Percentiles rank a stretch among this genome's conserved stretches.
Evolutionary conservation across 1,140 invertebrate species (phyloP).

Genomic region (Philopotamus ludificatus): DNA sequence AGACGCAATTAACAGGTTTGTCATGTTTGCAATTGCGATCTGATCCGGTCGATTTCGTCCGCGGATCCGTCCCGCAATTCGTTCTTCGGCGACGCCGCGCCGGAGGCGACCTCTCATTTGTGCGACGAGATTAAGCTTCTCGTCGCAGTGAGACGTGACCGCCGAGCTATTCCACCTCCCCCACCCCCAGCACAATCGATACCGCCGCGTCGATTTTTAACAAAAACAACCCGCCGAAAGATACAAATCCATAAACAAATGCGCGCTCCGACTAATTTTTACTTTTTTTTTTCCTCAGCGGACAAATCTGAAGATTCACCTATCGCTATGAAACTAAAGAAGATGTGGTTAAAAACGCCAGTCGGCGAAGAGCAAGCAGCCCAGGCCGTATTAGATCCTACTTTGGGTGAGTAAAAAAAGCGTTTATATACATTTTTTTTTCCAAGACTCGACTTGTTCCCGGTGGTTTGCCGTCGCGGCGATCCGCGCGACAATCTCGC

Average conservation of each 20-base stretch:
- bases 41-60: background rate
- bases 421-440: background rate
- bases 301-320: constrained; percentile 64
- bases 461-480: too few relatives aligned
- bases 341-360: constrained; percentile 67
- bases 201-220: too few relatives aligned
- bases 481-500: too few relatives aligned
- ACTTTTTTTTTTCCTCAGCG: constrained; percentile 53
- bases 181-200: too few relatives aligned
- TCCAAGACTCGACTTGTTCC: background rate
- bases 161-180: too few relatives aligned
- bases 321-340: constrained; percentile 66
- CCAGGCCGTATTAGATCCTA: constrained; percentile 62
- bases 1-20: background rate
- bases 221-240: too few relatives aligned
- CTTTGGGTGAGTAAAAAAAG: constrained; percentile 54
- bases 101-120: background rate
- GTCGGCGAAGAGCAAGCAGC: constrained; percentile 63
- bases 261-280: background rate
- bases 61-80: background rate
- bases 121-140: too few relatives aligned
- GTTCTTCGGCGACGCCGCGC: background rate
- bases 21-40: background rate
- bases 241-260: too few relatives aligned
- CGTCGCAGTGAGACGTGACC: too few relatives aligned